A percentile compares a stretch with the other conserved stretches of the same genome.
phyloP scores from a whole-genome alignment of 2,113 vertebrate genomes.

The Microtus oregoni region DNA sequence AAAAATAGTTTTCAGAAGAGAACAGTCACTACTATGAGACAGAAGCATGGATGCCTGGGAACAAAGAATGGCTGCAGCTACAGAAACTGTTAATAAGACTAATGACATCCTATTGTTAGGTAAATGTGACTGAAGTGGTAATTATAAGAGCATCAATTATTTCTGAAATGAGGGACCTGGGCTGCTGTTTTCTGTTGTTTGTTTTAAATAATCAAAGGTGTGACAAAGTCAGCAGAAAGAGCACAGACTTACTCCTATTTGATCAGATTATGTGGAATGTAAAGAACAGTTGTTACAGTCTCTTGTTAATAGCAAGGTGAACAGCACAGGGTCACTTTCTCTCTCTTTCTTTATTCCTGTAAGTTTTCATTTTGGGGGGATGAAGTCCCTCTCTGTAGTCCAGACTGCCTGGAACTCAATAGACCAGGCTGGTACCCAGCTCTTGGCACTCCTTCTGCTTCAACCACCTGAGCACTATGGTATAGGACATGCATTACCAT shows the following conservation, averaged over 20 bases:
- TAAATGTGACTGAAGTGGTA: not conserved
- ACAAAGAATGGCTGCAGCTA: not conserved
- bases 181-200: not conserved
- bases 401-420: not conserved
- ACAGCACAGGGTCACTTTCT: not conserved
- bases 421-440: too few relatives aligned
- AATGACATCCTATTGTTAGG: not conserved
- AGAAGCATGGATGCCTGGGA: not conserved
- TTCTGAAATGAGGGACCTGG: not conserved
- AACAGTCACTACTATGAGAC: not conserved
- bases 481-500: not conserved
- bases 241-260: not conserved
- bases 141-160: slow-evolving; percentile 34
- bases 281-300: not conserved
- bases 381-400: not conserved
- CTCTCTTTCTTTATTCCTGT: not conserved
- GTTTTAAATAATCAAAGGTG: slow-evolving; percentile 32
- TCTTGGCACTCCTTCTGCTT: not conserved
- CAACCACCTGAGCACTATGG: not conserved
- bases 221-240: not conserved
- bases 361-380: not conserved
- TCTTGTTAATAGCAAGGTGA: slow-evolving; percentile 3
- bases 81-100: not conserved
- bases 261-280: not conserved
- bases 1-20: slow-evolving; percentile 42